Base-by-base conservation (phyloP, 2,888 invertebrate genomes). In the Pasiphila rectangulata region DNA sequence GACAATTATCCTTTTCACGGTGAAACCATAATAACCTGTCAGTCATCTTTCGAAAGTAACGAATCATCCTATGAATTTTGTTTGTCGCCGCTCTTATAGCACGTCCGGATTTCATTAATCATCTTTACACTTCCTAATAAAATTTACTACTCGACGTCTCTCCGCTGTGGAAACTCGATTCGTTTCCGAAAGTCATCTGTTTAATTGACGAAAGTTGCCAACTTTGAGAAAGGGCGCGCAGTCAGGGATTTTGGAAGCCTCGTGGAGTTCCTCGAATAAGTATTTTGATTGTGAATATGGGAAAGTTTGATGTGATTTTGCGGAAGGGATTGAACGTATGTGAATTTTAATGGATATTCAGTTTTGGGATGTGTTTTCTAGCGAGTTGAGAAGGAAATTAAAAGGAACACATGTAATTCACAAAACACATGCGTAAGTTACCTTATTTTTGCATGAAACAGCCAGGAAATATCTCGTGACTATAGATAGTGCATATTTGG, bases 111-210 rank as follows among this genome's bases (percentile, higher is more conserved):
- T 64, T 66, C 66, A 72, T 72, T 72, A 72, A 72, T 72, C 72
- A 72, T 72, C 67, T 67, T 63, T 64, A 51, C 58, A 42, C 59
- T 57, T 59, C 62, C 65, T 72, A 72, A 72, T 72, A 72, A 72
- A 72, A 72, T 72, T 67, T 68, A 72, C 71, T 72, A 69, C 70
- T 72, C 43, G 54, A 66, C 72, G 72, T 71, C 66, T 66, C 63
- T 67, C 56, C 40, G 45, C 50, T 49, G 45, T 46, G 40, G 44
- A 47, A 50, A 40, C 49, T 51, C 48, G 56, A 56, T 56, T 51
- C 54, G 49, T 53, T 56, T 54, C 46, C 40, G 62, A 72, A 64
- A 72, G 72, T 72, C 72, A 72, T 72, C 67, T 63, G 63, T 72
- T 64, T 72, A 72, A 72, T 72, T 72, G 72, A 65, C 57, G 59